These are phyloP conservation scores for Megaustenia siamemsis DNA, from an alignment of 2,888 invertebrate species.

Conservation along the genomic window DNA sequence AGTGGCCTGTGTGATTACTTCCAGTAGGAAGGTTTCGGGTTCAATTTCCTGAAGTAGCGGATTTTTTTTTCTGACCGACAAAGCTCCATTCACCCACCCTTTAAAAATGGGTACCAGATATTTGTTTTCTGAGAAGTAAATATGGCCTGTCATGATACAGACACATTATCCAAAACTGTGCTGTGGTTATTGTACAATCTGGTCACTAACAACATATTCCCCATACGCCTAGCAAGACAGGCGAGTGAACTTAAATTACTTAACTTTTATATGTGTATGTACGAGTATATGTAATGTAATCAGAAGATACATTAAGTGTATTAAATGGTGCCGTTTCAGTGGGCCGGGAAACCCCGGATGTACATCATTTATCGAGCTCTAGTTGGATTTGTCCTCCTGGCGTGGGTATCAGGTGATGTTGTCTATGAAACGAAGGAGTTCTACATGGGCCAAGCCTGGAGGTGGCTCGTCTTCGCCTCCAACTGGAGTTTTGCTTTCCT, in stretches of 20 bases:
- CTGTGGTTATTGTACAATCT: no score
- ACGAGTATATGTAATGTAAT: background rate
- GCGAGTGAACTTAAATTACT: background rate
- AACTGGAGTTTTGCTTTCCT: slow-evolving; percentile 76
- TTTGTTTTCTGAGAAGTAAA: no score
- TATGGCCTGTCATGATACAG: no score
- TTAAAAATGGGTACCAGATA: no score
- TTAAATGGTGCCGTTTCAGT: slow-evolving; percentile 23
- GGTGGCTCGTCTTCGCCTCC: slow-evolving; percentile 75
- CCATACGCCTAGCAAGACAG: no score
- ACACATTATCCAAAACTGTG: no score
- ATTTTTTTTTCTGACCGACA: no score
- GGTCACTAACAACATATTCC: no score
- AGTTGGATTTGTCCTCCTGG: slow-evolving; percentile 64
- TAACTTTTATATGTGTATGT: background rate
- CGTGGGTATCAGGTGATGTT: slow-evolving; percentile 70
- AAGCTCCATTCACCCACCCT: no score
- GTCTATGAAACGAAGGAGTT: slow-evolving; percentile 69
- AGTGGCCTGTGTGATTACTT: no score
- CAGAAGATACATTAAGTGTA: background rate
- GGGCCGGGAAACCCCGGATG: slow-evolving; percentile 64
- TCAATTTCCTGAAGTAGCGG: no score
- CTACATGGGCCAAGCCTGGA: slow-evolving; percentile 66
- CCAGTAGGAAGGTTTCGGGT: no score
- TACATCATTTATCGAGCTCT: slow-evolving; percentile 69